Conservation (phyloP, 2,888 invertebrate genomes). For the Pemphredon lugubris region DNA sequence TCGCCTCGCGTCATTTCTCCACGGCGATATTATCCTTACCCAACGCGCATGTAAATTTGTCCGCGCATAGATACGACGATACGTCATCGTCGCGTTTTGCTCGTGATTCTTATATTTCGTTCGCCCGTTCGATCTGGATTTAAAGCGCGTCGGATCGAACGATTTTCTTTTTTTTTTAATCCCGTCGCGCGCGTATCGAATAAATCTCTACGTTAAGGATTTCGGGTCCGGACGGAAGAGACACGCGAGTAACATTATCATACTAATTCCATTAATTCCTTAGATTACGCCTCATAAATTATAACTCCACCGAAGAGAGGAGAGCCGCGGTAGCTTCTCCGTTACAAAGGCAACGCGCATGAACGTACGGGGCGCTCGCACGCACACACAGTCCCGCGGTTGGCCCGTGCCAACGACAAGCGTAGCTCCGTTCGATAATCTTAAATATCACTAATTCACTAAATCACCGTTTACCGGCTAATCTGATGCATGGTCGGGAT, state of each 20-base stretch:
- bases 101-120: too few species aligned
- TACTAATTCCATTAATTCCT: slow-evolving; percentile 40
- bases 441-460: slow-evolving; percentile 53
- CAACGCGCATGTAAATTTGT: too few species aligned
- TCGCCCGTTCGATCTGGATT: too few species aligned
- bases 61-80: too few species aligned
- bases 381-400: neutral
- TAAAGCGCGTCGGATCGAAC: too few species aligned
- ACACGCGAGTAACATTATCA: slow-evolving; percentile 8
- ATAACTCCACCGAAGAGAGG: neutral
- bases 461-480: slow-evolving; percentile 44
- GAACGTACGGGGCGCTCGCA: neutral
- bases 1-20: too few species aligned
- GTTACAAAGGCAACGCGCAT: neutral
- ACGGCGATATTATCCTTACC: too few species aligned
- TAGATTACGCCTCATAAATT: slow-evolving; percentile 19
- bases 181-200: neutral
- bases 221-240: neutral
- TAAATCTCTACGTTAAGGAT: neutral
- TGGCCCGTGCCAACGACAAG: slow-evolving; percentile 33
- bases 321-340: neutral
- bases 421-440: slow-evolving; percentile 27
- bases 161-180: neutral
- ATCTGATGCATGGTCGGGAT: slow-evolving; percentile 37
- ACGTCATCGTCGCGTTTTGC: too few species aligned